Evolutionary conservation across 2,113 vertebrate genomes (phyloP), one percentile per base, ranked within the genome.

Genomic region (Callionymus lyra): DNA sequence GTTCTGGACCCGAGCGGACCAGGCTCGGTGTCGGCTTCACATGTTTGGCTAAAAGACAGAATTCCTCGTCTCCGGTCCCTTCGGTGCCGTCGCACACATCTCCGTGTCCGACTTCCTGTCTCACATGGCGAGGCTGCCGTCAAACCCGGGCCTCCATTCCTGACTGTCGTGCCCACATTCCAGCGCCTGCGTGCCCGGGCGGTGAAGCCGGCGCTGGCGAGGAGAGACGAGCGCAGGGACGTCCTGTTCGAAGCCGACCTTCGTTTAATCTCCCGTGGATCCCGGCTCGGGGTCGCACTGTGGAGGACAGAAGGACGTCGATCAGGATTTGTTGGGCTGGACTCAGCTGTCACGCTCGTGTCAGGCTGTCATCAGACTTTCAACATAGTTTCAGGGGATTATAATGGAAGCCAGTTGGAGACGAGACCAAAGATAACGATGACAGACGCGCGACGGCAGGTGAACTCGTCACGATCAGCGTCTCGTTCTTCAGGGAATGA

Each of bases 171-270:
- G 72, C 73, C 80, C 72, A 77, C 73, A 79, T 80, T 81, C 71
- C 74, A 41, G 56, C 41, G 43, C 53, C 65, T 56, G 72, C 68
- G 63, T 72, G 75, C 71, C 75, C 58, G 38, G 72, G 67, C 77
- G 47, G 73, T 75, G 81, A 83, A 86, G 16, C 53, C 74, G 77
- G 84, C 72, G 77, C 68, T 57, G 72, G 74, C 40, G 65, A 71
- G 42, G 74, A 80, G 66, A 73, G 76, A 72, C 57, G 67, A 53
- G 65, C 61, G 40, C 63, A 79, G 70, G 66, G 68, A 63, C 59
- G 75, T 45, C 43, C 70, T 50, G 73, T 84, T 85, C 81, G 76
- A 84, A 81, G 79, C 66, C 72, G 75, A 79, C 79, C 74, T 80
- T 82, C 66, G 68, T 74, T 81, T 72, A 76, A 76, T 38, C 21